A percentile compares a stretch with the other conserved stretches of the same genome.
Conservation (phyloP, 2,113 vertebrate genomes). For the Macquaria ambigua region DNA sequence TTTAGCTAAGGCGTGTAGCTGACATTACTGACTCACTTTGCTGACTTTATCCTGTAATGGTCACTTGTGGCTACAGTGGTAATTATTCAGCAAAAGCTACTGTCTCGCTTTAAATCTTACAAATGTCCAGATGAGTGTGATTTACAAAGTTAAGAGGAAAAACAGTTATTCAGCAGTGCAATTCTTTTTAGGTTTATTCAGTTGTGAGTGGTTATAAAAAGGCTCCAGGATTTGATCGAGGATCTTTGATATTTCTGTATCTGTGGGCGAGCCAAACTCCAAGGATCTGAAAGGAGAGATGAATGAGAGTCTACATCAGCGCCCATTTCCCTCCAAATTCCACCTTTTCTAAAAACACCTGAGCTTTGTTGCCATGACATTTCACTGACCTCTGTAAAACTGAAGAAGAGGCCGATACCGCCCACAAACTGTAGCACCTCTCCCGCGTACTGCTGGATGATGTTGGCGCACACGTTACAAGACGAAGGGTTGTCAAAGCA, state of each 20-base stretch:
- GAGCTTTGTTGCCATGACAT: background rate
- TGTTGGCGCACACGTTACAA: slow-evolving; percentile 85
- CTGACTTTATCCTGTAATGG: background rate
- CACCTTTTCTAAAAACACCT: background rate
- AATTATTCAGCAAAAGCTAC: background rate
- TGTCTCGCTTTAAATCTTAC: background rate
- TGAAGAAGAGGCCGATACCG: slow-evolving; percentile 97
- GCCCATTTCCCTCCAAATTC: background rate
- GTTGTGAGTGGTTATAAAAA: slow-evolving; percentile 86
- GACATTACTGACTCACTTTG: too few species aligned
- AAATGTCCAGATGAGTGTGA: background rate
- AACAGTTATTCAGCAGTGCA: background rate
- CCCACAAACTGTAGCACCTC: slow-evolving; percentile 93
- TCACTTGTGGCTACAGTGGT: background rate
- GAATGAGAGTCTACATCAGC: background rate
- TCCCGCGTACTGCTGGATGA: slow-evolving; percentile 89
- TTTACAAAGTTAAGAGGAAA: background rate
- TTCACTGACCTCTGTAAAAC: slow-evolving; percentile 93
- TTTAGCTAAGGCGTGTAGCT: background rate
- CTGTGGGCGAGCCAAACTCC: slow-evolving; percentile 95
- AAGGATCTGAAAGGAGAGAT: slow-evolving; percentile 88
- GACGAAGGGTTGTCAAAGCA: slow-evolving; percentile 71
- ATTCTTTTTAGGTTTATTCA: background rate
- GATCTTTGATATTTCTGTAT: slow-evolving; percentile 97
- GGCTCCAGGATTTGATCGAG: slow-evolving; percentile 93